A percentile compares a stretch with the other conserved stretches of the same genome.
These are phyloP conservation scores for Turritopsis rubra DNA, from an alignment of 30 jellyfish, hydroid and myxozoan species.

Conservation along the genomic window DNA sequence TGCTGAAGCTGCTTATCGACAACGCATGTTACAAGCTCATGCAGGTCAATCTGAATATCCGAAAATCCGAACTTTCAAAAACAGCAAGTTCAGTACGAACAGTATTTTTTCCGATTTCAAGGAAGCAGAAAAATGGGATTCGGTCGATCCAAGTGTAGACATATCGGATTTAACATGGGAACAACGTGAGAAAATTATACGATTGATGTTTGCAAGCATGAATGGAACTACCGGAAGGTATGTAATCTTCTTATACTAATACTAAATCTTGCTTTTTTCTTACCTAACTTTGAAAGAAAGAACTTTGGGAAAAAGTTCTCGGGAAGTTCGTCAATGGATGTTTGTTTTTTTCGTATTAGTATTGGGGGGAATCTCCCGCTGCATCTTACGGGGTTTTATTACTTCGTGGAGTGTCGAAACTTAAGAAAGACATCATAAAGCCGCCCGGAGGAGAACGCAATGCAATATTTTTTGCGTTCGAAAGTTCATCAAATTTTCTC, in stretches of 20 bases:
- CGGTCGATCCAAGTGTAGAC: constrained; percentile 54
- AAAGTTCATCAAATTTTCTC: too few relatives aligned
- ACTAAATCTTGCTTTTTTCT: too few relatives aligned
- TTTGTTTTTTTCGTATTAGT: too few relatives aligned
- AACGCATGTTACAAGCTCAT: constrained; percentile 82
- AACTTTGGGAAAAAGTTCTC: too few relatives aligned
- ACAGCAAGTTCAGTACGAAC: constrained; percentile 63
- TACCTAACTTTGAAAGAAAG: too few relatives aligned
- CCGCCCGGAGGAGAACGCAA: not conserved
- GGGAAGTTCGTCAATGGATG: too few relatives aligned
- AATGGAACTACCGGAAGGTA: constrained; percentile 53
- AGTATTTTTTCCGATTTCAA: constrained; percentile 69
- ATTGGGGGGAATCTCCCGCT: too few relatives aligned
- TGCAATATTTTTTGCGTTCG: too few relatives aligned
- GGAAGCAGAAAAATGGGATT: constrained; percentile 77
- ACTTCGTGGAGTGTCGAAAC: not conserved
- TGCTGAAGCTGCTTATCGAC: constrained; percentile 58
- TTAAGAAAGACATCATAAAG: not conserved
- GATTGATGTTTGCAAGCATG: constrained; percentile 80
- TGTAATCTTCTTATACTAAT: not conserved
- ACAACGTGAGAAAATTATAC: constrained; percentile 77
- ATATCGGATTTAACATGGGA: constrained; percentile 86
- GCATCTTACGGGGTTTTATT: too few relatives aligned
- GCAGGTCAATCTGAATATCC: constrained; percentile 86
- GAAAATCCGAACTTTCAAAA: constrained; percentile 59